These are phyloP conservation scores for Trichechus manatus DNA, from an alignment of 2,113 vertebrate genomes.

Conservation along the genomic window DNA sequence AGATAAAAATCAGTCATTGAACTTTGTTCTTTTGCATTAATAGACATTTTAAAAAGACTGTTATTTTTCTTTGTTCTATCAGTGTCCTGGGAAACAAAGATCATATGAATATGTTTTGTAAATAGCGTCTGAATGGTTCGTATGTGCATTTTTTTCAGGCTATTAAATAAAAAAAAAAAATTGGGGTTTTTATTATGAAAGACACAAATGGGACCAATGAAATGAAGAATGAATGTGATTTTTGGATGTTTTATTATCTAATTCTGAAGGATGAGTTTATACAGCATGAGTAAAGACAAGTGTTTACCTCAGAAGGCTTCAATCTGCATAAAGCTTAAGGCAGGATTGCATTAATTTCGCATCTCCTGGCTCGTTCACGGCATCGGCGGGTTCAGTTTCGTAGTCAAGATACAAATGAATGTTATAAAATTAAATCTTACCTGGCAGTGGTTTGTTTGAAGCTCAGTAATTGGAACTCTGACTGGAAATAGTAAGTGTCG, in stretches of 20 bases:
- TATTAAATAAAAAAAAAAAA: constrained; percentile 63
- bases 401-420: constrained; percentile 72
- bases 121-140: constrained; percentile 66
- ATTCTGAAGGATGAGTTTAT: constrained; percentile 69
- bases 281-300: constrained; percentile 71
- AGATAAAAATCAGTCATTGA: constrained; percentile 73
- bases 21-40: constrained; percentile 76
- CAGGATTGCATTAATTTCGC: constrained; percentile 60
- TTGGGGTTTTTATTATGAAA: constrained; percentile 63
- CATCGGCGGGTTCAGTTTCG: constrained; percentile 64
- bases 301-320: constrained; percentile 75
- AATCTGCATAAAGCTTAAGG: constrained; percentile 71
- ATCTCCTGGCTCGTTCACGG: constrained; percentile 60
- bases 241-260: constrained; percentile 29
- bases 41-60: constrained; percentile 59
- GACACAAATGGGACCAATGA: constrained; percentile 55
- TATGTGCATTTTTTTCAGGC: constrained; percentile 56
- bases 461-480: constrained; percentile 84
- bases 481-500: constrained; percentile 83
- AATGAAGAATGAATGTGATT: constrained; percentile 68
- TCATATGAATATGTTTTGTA: constrained; percentile 68
- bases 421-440: constrained; percentile 88
- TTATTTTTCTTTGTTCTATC: constrained; percentile 75
- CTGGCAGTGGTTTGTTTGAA: constrained; percentile 85
- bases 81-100: constrained; percentile 66